Evolutionary conservation across 2,113 vertebrate species (phyloP).

Genomic region (Erinaceus europaeus): DNA sequence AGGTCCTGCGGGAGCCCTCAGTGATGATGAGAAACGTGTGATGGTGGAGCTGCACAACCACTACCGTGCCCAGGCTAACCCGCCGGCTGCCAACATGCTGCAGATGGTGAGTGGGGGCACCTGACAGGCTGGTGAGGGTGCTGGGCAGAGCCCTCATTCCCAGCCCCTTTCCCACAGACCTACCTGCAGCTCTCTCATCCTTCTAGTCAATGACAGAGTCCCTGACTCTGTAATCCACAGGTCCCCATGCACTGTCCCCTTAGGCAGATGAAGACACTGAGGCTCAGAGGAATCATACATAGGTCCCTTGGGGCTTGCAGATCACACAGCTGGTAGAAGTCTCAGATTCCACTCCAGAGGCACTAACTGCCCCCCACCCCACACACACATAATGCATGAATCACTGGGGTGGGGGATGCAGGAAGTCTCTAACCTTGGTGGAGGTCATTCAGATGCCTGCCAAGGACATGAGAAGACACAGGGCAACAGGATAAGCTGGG

Average conservation of each 20-base stretch:
- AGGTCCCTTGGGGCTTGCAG: background rate
- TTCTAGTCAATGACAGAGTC: background rate
- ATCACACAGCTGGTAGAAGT: background rate
- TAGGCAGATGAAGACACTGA: background rate
- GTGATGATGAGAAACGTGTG: slow-evolving; percentile 71
- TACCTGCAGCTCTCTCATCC: background rate
- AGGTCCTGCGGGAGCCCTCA: slow-evolving; percentile 70
- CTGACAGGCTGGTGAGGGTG: background rate
- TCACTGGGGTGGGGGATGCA: background rate
- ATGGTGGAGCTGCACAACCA: slow-evolving; percentile 81
- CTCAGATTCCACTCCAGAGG: background rate
- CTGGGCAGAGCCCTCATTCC: background rate
- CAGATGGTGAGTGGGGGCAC: slow-evolving; percentile 80
- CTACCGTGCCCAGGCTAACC: slow-evolving; percentile 78
- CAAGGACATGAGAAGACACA: background rate
- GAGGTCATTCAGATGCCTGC: background rate
- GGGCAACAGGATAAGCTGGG: background rate
- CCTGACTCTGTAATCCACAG: background rate
- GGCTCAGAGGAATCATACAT: background rate
- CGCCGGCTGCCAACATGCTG: slow-evolving; percentile 79
- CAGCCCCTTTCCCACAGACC: fast-evolving
- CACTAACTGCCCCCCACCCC: background rate
- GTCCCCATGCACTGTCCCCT: background rate
- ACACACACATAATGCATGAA: background rate
- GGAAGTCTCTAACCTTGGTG: background rate